phyloP scores from a whole-genome alignment of 1,140 invertebrate genomes.

The Neocloeon triangulifer region DNA sequence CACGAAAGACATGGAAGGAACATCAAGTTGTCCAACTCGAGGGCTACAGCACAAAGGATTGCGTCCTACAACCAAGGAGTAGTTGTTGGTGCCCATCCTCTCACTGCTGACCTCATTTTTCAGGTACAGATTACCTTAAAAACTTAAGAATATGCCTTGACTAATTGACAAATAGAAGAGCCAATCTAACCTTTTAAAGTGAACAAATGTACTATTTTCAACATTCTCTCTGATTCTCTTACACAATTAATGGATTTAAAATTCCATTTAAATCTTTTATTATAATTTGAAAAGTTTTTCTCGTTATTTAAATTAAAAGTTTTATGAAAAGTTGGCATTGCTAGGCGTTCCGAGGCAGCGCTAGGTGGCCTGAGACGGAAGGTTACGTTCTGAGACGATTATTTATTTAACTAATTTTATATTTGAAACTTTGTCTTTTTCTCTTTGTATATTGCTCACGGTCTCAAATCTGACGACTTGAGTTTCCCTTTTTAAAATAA shows the following conservation, averaged over 20 bases:
- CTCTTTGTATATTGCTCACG: no score
- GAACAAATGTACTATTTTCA: neutral
- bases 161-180: neutral
- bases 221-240: neutral
- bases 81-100: constrained; percentile 31
- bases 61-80: constrained; percentile 58
- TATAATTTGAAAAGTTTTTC: neutral
- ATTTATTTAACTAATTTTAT: no score
- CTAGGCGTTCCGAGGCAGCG: no score
- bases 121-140: constrained; percentile 16
- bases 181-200: neutral
- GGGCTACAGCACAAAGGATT: constrained; percentile 32
- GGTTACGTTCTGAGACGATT: no score
- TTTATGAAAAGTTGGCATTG: no score
- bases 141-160: neutral
- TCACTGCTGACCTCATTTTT: constrained; percentile 33
- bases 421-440: no score
- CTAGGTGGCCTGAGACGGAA: no score
- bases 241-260: neutral
- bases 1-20: constrained; percentile 50
- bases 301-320: neutral
- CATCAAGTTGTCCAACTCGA: constrained; percentile 33
- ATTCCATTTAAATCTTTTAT: neutral
- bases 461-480: no score
- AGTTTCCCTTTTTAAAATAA: no score